A percentile compares a stretch with the other conserved stretches of the same genome.
phyloP scores from a whole-genome alignment of 2,797 vertebrate species.

The Adelosebastes latens region DNA sequence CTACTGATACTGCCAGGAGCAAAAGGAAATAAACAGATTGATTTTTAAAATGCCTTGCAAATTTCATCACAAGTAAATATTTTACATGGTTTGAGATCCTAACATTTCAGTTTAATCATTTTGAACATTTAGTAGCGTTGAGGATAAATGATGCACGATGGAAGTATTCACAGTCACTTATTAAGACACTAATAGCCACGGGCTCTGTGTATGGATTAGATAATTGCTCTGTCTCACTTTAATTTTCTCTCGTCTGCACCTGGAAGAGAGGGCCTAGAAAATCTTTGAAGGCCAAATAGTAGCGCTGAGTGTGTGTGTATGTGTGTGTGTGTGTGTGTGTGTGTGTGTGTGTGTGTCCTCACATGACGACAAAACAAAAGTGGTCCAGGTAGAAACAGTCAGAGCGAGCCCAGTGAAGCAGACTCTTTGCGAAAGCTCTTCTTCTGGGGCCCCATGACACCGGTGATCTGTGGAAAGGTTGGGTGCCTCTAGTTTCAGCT shows the following conservation, averaged over 20 bases:
- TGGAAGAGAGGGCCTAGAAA: constrained; percentile 25
- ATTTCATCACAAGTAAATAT: constrained; percentile 60
- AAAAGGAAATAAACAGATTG: constrained; percentile 52
- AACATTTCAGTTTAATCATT: constrained; percentile 49
- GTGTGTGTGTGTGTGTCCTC: background rate
- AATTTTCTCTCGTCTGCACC: constrained; percentile 37
- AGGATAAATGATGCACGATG: constrained; percentile 52
- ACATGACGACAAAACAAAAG: constrained; percentile 26
- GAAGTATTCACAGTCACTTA: constrained; percentile 52
- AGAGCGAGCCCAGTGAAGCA: constrained; percentile 26
- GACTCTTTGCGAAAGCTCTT: constrained; percentile 49
- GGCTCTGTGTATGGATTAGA: constrained; percentile 59
- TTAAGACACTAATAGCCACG: constrained; percentile 45
- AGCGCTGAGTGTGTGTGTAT: background rate
- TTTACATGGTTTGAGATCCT: constrained; percentile 25
- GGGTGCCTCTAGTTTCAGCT: constrained; percentile 84
- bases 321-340: background rate
- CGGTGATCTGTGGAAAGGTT: constrained; percentile 81
- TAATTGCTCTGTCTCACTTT: constrained; percentile 50
- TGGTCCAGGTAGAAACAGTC: constrained; percentile 17
- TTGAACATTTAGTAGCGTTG: constrained; percentile 39
- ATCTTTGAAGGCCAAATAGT: constrained; percentile 36
- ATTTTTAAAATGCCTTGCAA: constrained; percentile 45
- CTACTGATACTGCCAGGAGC: constrained; percentile 32
- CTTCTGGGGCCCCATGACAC: constrained; percentile 72